Percentiles rank a stretch among this genome's conserved stretches.
Conservation (phyloP, 2,888 invertebrate genomes). For the Brenthis daphne region DNA sequence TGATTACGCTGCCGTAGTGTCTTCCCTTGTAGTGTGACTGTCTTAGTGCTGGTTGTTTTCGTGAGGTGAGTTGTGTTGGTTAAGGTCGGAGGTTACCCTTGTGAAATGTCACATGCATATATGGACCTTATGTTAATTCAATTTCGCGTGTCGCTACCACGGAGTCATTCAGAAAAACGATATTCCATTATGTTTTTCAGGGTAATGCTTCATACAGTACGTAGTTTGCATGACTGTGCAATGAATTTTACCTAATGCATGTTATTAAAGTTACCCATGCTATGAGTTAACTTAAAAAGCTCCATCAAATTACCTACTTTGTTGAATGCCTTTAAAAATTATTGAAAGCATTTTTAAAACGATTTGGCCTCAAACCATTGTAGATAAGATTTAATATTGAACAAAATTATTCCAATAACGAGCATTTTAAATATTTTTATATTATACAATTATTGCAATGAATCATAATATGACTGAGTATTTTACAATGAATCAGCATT, state of each 20-base stretch:
- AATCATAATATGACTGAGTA: no score
- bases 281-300: neutral
- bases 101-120: conserved; percentile 52
- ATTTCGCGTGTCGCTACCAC: conserved; percentile 58
- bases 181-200: conserved; percentile 43
- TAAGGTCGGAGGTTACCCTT: conserved; percentile 71
- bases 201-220: conserved; percentile 10
- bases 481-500: no score
- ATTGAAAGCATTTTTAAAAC: no score
- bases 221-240: conserved; percentile 25
- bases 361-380: no score
- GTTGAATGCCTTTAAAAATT: no score
- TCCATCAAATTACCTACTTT: neutral
- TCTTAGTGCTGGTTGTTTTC: conserved; percentile 67
- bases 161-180: conserved; percentile 61
- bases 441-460: no score
- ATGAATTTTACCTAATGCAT: conserved; percentile 5
- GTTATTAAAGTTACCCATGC: conserved; percentile 6
- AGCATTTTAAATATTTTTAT: no score
- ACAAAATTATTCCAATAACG: no score
- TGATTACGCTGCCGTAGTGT: conserved; percentile 60
- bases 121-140: conserved; percentile 50
- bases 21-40: conserved; percentile 66
- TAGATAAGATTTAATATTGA: no score
- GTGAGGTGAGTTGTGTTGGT: conserved; percentile 68